phyloP scores from a whole-genome alignment of 2,888 invertebrate genomes.

The Stratiomys singularior region DNA sequence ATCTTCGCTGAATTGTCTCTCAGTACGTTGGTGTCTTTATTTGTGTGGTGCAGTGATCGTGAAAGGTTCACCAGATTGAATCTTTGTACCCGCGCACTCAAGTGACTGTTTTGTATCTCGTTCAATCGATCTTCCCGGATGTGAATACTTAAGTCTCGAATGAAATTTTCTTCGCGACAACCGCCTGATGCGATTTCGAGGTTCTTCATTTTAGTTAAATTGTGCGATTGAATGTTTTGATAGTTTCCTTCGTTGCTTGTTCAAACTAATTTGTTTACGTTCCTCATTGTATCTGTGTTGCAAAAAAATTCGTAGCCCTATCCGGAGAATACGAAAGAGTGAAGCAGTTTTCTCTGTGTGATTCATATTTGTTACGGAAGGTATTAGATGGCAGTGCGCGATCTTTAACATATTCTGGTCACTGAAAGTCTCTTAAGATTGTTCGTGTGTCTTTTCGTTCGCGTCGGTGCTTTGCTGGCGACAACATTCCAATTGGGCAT shows the following conservation, averaged over 20 bases:
- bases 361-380: background rate
- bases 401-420: background rate
- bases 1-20: background rate
- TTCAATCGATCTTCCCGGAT: conserved; percentile 32
- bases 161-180: conserved; percentile 27
- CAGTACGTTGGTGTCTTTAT: conserved; percentile 3
- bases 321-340: background rate
- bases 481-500: background rate
- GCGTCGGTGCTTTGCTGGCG: background rate
- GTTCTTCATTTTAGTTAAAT: background rate
- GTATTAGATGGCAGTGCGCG: conserved; percentile 25
- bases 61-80: conserved; percentile 26
- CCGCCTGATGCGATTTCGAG: background rate
- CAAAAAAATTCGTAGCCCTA: too few relatives aligned
- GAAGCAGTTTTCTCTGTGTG: background rate
- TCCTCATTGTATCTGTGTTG: background rate
- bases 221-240: background rate
- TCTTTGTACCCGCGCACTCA: background rate
- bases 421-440: background rate
- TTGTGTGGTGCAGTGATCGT: conserved; percentile 23
- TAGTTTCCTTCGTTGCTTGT: background rate
- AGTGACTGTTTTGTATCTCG: conserved; percentile 12
- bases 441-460: background rate
- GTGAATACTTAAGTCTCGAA: background rate
- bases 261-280: background rate